Evolutionary conservation across 2,113 vertebrate genomes (phyloP).

Genomic region (Ivindomyrus marchei): DNA sequence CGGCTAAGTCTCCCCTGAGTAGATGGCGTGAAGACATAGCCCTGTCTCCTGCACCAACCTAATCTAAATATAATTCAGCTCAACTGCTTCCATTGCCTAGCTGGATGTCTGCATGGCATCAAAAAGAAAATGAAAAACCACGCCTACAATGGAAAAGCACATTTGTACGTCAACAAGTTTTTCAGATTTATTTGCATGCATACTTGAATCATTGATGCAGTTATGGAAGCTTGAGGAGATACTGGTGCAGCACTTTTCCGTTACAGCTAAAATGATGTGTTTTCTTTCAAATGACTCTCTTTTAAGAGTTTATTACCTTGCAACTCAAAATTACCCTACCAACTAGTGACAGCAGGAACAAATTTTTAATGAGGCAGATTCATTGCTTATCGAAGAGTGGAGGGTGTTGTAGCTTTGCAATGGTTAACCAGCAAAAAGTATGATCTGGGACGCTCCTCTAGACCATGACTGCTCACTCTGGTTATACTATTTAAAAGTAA

Average conservation of each 20-base stretch:
- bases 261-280: not conserved
- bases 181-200: not conserved
- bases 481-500: not conserved
- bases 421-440: not conserved
- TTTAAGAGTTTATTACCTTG: not conserved
- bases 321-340: not conserved
- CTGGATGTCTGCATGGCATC: not conserved
- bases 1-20: constrained; percentile 16
- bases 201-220: not conserved
- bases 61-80: not conserved
- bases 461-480: not conserved
- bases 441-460: not conserved
- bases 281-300: not conserved
- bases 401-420: not conserved
- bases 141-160: not conserved
- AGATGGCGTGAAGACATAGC: not conserved
- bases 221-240: not conserved
- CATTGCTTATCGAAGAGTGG: not conserved
- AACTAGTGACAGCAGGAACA: not conserved
- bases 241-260: not conserved
- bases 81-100: not conserved
- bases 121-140: not conserved
- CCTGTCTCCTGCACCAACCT: not conserved
- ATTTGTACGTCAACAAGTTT: not conserved
- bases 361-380: not conserved